Percentiles rank a stretch among this genome's conserved stretches.
These are phyloP conservation scores for Threskiornis aethiopicus DNA, from an alignment of 2,797 vertebrate species.

Conservation along the genomic window DNA sequence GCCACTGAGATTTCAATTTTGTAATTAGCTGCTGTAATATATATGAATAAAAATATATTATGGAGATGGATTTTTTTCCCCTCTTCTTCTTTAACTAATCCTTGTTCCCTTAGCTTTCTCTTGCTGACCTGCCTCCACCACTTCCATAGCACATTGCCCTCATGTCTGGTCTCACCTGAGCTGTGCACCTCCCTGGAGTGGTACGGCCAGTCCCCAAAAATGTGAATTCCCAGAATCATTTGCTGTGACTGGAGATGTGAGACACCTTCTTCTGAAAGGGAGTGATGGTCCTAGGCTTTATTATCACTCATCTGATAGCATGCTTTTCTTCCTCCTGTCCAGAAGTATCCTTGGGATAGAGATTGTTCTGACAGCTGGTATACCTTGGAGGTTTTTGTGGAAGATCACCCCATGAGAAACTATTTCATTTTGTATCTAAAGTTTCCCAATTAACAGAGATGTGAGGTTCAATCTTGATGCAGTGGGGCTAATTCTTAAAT, in stretches of 20 bases:
- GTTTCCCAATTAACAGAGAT: not conserved
- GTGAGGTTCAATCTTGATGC: not conserved
- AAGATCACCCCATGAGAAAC: not conserved
- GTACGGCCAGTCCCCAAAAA: not conserved
- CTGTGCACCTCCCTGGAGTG: not conserved
- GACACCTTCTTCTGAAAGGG: not conserved
- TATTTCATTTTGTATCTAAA: not conserved
- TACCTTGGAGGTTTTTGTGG: not conserved
- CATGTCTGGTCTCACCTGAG: not conserved
- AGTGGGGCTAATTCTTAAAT: not conserved
- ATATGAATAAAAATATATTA: not conserved
- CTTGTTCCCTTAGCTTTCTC: not conserved
- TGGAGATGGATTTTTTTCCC: not conserved
- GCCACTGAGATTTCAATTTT: slow-evolving; percentile 21
- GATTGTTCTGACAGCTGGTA: not conserved
- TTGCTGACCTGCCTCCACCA: not conserved
- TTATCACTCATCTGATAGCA: not conserved
- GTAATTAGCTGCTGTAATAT: slow-evolving; percentile 9
- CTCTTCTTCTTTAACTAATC: not conserved
- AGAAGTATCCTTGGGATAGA: not conserved
- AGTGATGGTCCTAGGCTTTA: not conserved
- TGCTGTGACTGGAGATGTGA: not conserved
- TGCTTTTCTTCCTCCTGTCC: not conserved
- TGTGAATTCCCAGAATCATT: not conserved
- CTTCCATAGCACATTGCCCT: not conserved